Conservation (phyloP, 2,797 vertebrate species). For the Salarias fasciatus region DNA sequence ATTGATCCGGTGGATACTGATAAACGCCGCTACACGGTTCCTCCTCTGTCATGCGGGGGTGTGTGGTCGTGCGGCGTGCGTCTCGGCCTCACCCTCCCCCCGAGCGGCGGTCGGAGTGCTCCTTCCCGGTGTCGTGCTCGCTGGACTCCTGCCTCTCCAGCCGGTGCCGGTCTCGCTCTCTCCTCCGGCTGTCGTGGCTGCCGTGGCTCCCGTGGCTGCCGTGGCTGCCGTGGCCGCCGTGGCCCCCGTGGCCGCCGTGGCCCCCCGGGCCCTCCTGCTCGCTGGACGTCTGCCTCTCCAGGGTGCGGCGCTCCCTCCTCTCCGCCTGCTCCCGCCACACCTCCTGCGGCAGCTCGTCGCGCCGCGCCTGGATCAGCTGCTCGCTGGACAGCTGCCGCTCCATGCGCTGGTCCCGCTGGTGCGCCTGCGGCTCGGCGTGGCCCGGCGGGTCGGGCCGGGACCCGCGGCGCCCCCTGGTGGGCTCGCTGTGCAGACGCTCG, state of each 20-base stretch:
- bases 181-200: constrained; percentile 75
- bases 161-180: constrained; percentile 85
- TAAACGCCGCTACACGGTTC: no score
- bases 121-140: constrained; percentile 86
- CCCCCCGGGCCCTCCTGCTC: constrained; percentile 80
- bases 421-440: constrained; percentile 78
- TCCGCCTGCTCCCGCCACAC: constrained; percentile 84
- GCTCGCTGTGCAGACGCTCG: constrained; percentile 76
- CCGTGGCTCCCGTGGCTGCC: constrained; percentile 23
- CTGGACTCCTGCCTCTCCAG: constrained; percentile 91
- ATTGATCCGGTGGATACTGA: no score
- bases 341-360: constrained; percentile 86
- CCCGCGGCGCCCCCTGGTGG: constrained; percentile 67
- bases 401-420: constrained; percentile 66
- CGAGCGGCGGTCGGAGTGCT: constrained; percentile 85
- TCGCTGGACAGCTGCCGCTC: constrained; percentile 83
- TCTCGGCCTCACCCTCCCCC: constrained; percentile 75
- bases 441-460: constrained; percentile 66
- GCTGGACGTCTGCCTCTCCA: constrained; percentile 84
- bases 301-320: constrained; percentile 76
- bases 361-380: constrained; percentile 79
- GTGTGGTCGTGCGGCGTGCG: no score
- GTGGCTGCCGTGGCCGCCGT: constrained; percentile 66
- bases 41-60: no score
- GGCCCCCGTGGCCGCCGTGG: constrained; percentile 83